phyloP scores from a whole-genome alignment of 2,888 invertebrate species.

The Macrophya alboannulata region DNA sequence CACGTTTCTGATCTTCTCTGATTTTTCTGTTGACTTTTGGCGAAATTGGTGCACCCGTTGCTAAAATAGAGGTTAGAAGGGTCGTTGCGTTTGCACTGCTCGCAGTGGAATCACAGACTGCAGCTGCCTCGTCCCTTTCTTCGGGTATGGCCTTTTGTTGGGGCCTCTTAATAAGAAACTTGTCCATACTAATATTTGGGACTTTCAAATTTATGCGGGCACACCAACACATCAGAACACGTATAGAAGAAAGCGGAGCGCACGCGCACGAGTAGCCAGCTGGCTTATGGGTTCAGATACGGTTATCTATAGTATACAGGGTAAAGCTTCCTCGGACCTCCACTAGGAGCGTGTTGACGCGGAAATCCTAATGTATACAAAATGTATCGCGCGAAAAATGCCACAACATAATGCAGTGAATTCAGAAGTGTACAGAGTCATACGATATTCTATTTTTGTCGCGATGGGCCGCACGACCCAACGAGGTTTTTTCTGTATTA shows the following conservation, averaged over 20 bases:
- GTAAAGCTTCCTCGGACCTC: slow-evolving; percentile 31
- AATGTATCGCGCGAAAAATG: slow-evolving; percentile 28
- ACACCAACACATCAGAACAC: background rate
- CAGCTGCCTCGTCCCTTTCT: slow-evolving; percentile 38
- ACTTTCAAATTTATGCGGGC: slow-evolving; percentile 33
- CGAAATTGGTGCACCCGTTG: background rate
- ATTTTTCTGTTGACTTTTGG: slow-evolving; percentile 20
- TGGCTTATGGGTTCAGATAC: slow-evolving; percentile 31
- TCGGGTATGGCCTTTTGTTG: slow-evolving; percentile 35
- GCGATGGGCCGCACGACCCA: background rate
- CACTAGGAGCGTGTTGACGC: slow-evolving; percentile 3
- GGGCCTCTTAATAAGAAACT: slow-evolving; percentile 44
- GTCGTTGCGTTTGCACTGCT: slow-evolving; percentile 38
- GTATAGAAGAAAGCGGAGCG: slow-evolving; percentile 24
- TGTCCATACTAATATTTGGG: slow-evolving; percentile 34
- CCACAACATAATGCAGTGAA: background rate
- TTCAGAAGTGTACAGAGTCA: background rate
- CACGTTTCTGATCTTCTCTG: slow-evolving; percentile 26
- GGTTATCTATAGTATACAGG: slow-evolving; percentile 4
- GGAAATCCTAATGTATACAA: slow-evolving; percentile 31
- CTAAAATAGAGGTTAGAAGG: slow-evolving; percentile 21
- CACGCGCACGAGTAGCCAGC: slow-evolving; percentile 31
- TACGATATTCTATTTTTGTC: background rate
- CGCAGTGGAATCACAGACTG: slow-evolving; percentile 26
- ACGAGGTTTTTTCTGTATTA: background rate